Evolutionary conservation across 2,888 invertebrate species (phyloP).

Genomic region (Criorhina ranunculi): DNA sequence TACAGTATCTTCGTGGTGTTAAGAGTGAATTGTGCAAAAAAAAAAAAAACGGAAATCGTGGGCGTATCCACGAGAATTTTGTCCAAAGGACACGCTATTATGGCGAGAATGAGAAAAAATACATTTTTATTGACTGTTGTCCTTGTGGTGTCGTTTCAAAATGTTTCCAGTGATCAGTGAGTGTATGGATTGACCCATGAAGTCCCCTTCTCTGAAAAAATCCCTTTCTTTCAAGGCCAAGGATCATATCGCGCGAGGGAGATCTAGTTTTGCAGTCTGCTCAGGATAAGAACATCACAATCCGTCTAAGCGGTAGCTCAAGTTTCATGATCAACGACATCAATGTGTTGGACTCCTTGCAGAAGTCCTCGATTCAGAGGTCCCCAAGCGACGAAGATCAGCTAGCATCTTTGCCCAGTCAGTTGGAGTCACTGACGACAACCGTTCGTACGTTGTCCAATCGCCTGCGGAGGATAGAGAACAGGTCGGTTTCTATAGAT

Average conservation of each 20-base stretch:
- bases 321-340: constrained; percentile 89
- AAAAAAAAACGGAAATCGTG: constrained; percentile 12
- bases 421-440: constrained; percentile 78
- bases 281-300: constrained; percentile 90
- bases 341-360: constrained; percentile 86
- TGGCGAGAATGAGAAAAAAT: constrained; percentile 25
- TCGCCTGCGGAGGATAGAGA: constrained; percentile 74
- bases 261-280: constrained; percentile 91
- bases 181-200: constrained; percentile 11
- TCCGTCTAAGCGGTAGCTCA: constrained; percentile 89
- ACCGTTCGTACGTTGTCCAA: constrained; percentile 76
- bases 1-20: not conserved
- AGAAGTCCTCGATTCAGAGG: constrained; percentile 1
- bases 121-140: not conserved
- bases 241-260: constrained; percentile 87
- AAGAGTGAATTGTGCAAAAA: constrained; percentile 13
- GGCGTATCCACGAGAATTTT: constrained; percentile 20
- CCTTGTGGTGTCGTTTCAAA: constrained; percentile 7
- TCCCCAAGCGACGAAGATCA: constrained; percentile 40
- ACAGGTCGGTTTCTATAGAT: constrained; percentile 55
- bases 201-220: not conserved
- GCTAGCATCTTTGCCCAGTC: constrained; percentile 68
- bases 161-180: constrained; percentile 44
- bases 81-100: constrained; percentile 37
- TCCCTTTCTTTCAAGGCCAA: constrained; percentile 69